Conservation (phyloP, 2,888 invertebrate species). For the Spodoptera exigua region DNA sequence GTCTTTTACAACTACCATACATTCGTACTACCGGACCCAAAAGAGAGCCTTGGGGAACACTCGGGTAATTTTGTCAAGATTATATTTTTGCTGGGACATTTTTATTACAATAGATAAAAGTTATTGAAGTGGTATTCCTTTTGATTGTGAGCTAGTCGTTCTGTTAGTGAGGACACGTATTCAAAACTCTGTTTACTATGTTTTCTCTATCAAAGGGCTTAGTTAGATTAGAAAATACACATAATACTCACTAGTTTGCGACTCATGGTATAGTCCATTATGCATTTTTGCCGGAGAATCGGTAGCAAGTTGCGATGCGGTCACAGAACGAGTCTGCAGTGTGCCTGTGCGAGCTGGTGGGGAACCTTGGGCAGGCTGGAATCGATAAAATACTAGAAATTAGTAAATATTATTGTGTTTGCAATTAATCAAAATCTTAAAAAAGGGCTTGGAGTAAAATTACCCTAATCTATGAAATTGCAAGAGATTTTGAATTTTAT, state of each 20-base stretch:
- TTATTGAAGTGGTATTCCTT: background rate
- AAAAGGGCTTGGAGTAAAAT: no score
- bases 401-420: no score
- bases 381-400: background rate
- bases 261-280: constrained; percentile 92
- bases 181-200: background rate
- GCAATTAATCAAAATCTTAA: no score
- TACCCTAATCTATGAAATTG: no score
- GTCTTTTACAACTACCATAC: no score
- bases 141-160: background rate
- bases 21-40: constrained; percentile 1
- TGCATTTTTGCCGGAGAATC: constrained; percentile 96
- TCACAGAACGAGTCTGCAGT: constrained; percentile 96
- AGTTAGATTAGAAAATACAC: background rate
- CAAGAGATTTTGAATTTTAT: background rate
- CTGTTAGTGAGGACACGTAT: constrained; percentile 8
- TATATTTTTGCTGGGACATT: background rate
- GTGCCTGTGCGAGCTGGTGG: constrained; percentile 94
- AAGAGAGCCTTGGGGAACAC: constrained; percentile 42
- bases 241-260: constrained; percentile 89
- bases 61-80: background rate
- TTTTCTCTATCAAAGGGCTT: constrained; percentile 20
- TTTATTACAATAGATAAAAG: background rate
- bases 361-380: constrained; percentile 77
- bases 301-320: constrained; percentile 96